Conservation (phyloP, 2,888 invertebrate species). For the Drosophila monieri region DNA sequence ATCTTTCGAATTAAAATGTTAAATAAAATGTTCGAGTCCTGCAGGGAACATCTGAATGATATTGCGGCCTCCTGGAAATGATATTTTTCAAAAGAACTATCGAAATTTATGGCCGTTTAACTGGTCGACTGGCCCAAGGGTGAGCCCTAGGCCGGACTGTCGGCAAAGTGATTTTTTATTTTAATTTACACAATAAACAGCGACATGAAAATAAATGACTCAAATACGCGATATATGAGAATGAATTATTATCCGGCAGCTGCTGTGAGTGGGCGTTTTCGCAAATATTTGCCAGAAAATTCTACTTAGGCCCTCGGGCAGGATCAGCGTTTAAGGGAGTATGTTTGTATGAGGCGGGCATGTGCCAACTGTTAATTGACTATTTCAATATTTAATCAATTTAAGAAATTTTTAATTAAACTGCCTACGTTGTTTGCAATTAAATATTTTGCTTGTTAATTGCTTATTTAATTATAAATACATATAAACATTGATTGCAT, state of each 20-base stretch:
- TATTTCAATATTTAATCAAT: slow-evolving; percentile 54
- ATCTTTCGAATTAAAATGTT: slow-evolving; percentile 31
- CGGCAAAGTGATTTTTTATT: slow-evolving; percentile 70
- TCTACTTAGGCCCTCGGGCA: slow-evolving; percentile 18
- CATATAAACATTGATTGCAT: slow-evolving; percentile 21
- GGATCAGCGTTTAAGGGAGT: slow-evolving; percentile 3
- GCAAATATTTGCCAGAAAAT: slow-evolving; percentile 34
- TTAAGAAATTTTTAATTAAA: slow-evolving; percentile 48
- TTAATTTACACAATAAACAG: slow-evolving; percentile 47
- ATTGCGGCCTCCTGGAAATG: not conserved
- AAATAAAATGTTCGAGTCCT: slow-evolving; percentile 8
- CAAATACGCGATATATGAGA: slow-evolving; percentile 41
- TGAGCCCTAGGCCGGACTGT: slow-evolving; percentile 48
- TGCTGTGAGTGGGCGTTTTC: slow-evolving; percentile 49
- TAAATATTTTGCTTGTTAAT: slow-evolving; percentile 40
- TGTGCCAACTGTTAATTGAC: slow-evolving; percentile 46
- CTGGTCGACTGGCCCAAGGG: slow-evolving; percentile 15
- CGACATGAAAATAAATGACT: slow-evolving; percentile 24
- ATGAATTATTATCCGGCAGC: slow-evolving; percentile 65
- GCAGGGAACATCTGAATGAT: slow-evolving; percentile 5
- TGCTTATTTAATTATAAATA: slow-evolving; percentile 48
- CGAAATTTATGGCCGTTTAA: slow-evolving; percentile 52
- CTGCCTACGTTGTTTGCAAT: slow-evolving; percentile 23
- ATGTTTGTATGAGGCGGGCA: not conserved
- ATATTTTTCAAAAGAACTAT: slow-evolving; percentile 28